Base-by-base conservation (phyloP, 35 echinoderm and acorn worm species). In the Ophioderma brevispina region DNA sequence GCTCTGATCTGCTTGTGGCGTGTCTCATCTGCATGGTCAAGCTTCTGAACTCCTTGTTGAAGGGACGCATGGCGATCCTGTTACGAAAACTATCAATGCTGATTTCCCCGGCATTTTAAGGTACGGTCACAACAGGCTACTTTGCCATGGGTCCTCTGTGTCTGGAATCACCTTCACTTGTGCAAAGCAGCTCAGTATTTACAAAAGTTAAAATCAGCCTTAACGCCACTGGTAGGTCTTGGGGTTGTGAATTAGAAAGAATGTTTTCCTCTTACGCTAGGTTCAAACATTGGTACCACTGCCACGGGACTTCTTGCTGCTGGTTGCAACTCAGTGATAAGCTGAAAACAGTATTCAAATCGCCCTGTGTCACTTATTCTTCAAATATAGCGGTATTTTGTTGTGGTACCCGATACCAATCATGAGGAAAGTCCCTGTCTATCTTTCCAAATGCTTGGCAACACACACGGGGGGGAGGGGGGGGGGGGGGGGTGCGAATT, bases 171-270 rank as follows among this genome's bases (percentile, higher is more conserved):
- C 97, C 11, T 95, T 99, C 55, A n/a, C 38, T 99, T 18, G 93
- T 99, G 28, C 97, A 99, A 85, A 99, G 97, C 40, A 99, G 97
- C 75, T 99, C 97, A 19, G 93, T 99, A 17, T 99, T 99, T 39
- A 99, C 97, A n/a, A n/a, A n/a, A n/a, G n/a, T n/a, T n/a, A n/a
- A n/a, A n/a, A 10, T 99, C 97, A 1, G 93, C 97, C 6, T 25
- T 99, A 63, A 99, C 97, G 19, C 97, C 97, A 2, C 75, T 99
- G 64, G 93, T 99, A 37, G 97, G 97, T 37, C 75, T 99, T 38
- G 97, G 97, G 13, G 91, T 99, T 10, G 92, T 99, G 15, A 93
- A n/a, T 37, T 95, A 31, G 93, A 95, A 6, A 41, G 96, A 18
- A 95, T 98, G 93, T 98, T 95, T 77, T n/a, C 96, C 96, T 0